Evolutionary conservation across 2,888 invertebrate genomes (phyloP), one percentile per base, ranked within the genome.

Genomic region (Chrysopilus asiliformis): DNA sequence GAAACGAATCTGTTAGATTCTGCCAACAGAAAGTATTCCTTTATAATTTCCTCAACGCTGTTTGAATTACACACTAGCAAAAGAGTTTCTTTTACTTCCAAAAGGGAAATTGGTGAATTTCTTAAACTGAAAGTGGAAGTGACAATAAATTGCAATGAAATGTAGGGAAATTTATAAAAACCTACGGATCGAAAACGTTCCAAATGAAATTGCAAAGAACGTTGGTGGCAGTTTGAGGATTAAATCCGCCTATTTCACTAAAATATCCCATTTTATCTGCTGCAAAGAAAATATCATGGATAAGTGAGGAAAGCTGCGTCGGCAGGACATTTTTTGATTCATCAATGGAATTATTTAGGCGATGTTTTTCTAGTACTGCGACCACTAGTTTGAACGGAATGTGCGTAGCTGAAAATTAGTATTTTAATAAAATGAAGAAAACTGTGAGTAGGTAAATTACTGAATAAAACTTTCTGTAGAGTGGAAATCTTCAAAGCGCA

Each of bases 111-210:
- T 1, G 62, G 56, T 30, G 57, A 54, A 4, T 50, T 49, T 1
- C 60, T 51, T 25, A 57, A 52, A 1, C 62, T 61, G 39, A 4
- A 49, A 46, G 28, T 9, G 5, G 16, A 17, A 25, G n/a, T 9
- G 15, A 14, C 8, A 30, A 19, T 7, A 15, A 10, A 19, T 32
- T 32, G 4, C 13, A 24, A 8, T 19, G 14, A 22, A 10, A 3
- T 30, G 10, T 13, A 9, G 16, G 9, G 16, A 12, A 8, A 27
- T 8, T 27, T 9, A 12, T 27, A n/a, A n/a, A n/a, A n/a, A 44
- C 56, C 43, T 50, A 62, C 58, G 60, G 57, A 50, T 63, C 63
- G 44, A 56, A 63, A 29, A 61, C 47, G 32, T 58, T 58, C 63
- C 60, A 63, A 39, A 62, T 55, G 41, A 63, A 61, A 42, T 59